A percentile compares a stretch with the other conserved stretches of the same genome.
Conservation (phyloP, 2,888 invertebrate species). For the Heliconius charithonia region DNA sequence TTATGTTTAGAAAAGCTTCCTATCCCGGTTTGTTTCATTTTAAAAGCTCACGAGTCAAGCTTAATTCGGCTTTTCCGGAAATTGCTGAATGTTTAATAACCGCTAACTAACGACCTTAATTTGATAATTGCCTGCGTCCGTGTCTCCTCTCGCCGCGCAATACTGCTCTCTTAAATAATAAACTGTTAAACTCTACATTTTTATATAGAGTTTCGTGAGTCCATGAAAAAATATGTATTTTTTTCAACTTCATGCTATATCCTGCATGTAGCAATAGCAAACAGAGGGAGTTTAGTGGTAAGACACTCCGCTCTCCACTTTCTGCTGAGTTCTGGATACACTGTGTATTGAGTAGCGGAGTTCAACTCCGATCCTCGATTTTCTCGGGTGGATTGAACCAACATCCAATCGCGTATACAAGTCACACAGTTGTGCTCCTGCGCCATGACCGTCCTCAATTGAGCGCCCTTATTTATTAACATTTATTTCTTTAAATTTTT, state of each 20-base stretch:
- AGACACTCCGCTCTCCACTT: background rate
- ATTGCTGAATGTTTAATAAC: slow-evolving; percentile 36
- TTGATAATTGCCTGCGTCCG: slow-evolving; percentile 21
- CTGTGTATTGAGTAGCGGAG: no score
- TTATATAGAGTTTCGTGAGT: background rate
- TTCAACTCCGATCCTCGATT: no score
- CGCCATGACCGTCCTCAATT: no score
- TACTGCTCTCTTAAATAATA: slow-evolving; percentile 19
- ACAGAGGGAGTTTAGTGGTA: background rate
- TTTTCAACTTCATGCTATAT: background rate
- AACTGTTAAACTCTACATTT: background rate
- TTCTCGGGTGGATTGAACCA: no score
- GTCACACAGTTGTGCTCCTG: no score
- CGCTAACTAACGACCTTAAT: slow-evolving; percentile 35
- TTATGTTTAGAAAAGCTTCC: background rate
- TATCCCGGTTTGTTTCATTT: background rate
- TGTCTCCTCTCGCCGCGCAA: background rate
- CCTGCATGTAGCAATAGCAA: no score
- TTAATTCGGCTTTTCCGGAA: slow-evolving; percentile 25
- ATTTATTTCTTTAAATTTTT: no score
- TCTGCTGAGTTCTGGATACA: background rate
- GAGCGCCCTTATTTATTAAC: no score
- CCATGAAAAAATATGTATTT: background rate
- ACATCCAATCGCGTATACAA: no score
- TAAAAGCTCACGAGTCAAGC: slow-evolving; percentile 28